Evolutionary conservation across 2,888 invertebrate species (phyloP).

Genomic region (Entomobrya multifasciata): DNA sequence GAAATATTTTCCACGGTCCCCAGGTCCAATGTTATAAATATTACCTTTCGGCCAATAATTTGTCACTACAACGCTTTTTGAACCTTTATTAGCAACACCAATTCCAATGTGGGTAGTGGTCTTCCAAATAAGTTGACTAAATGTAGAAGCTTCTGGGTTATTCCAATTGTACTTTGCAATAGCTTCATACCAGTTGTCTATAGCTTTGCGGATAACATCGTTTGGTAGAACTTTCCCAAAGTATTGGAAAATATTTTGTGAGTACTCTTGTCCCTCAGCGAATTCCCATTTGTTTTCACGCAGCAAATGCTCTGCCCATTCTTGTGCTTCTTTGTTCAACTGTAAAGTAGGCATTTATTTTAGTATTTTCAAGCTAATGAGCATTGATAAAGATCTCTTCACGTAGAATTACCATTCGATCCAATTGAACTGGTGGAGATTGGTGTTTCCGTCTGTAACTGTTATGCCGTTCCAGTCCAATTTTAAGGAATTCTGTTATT

Average conservation of each 20-base stretch:
- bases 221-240: constrained; percentile 69
- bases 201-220: constrained; percentile 70
- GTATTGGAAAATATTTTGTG: constrained; percentile 76
- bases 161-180: constrained; percentile 72
- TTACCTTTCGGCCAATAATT: constrained; percentile 76
- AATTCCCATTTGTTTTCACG: constrained; percentile 77
- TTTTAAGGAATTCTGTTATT: constrained; percentile 63
- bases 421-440: constrained; percentile 69
- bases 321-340: constrained; percentile 75
- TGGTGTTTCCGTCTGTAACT: constrained; percentile 68
- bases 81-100: constrained; percentile 72
- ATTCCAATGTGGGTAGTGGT: constrained; percentile 73
- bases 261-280: constrained; percentile 74
- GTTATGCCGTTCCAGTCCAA: constrained; percentile 71
- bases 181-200: constrained; percentile 74
- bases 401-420: constrained; percentile 64
- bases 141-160: constrained; percentile 73
- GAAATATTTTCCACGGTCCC: constrained; percentile 72
- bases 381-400: no score
- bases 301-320: constrained; percentile 75
- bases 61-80: constrained; percentile 74
- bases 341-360: constrained; percentile 17
- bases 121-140: constrained; percentile 74
- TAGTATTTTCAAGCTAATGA: no score
- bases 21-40: constrained; percentile 72